phyloP scores from a whole-genome alignment of 2,797 vertebrate species.

The Sphenodon punctatus region DNA sequence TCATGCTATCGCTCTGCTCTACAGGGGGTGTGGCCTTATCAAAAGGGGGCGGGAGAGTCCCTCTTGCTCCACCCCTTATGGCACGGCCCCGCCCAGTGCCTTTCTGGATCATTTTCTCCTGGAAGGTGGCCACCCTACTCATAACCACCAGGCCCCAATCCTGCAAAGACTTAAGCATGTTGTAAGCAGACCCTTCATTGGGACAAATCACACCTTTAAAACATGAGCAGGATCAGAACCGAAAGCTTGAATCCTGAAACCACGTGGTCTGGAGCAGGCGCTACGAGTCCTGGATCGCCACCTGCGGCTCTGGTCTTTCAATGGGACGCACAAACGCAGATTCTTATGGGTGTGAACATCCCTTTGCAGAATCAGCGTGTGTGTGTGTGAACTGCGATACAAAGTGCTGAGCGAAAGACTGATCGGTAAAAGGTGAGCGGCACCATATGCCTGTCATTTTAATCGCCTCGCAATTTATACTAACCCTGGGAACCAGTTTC shows the following conservation, averaged over 20 bases:
- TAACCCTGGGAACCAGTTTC: rapidly evolving
- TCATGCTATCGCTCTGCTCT: too few species aligned
- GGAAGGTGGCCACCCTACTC: too few species aligned
- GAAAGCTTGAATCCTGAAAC: background rate
- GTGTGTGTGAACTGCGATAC: background rate
- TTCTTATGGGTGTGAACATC: background rate
- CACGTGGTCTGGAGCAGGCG: too few species aligned
- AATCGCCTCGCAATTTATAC: background rate
- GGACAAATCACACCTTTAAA: background rate
- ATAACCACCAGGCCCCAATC: background rate
- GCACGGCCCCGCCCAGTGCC: too few species aligned
- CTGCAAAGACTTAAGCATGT: rapidly evolving
- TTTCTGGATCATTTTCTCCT: too few species aligned
- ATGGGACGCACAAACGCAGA: background rate
- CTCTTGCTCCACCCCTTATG: too few species aligned
- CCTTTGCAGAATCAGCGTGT: background rate
- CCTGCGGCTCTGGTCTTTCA: too few species aligned
- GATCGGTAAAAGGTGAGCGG: background rate
- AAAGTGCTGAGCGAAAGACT: background rate
- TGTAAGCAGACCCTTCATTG: background rate
- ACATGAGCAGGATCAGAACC: background rate
- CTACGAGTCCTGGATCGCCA: too few species aligned
- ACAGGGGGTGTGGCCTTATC: too few species aligned
- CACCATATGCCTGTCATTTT: rapidly evolving
- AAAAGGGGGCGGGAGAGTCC: too few species aligned